Evolutionary conservation across 2,797 vertebrate genomes (phyloP), one percentile per base, ranked within the genome.

Genomic region (Pseudotriccus pelzelni): DNA sequence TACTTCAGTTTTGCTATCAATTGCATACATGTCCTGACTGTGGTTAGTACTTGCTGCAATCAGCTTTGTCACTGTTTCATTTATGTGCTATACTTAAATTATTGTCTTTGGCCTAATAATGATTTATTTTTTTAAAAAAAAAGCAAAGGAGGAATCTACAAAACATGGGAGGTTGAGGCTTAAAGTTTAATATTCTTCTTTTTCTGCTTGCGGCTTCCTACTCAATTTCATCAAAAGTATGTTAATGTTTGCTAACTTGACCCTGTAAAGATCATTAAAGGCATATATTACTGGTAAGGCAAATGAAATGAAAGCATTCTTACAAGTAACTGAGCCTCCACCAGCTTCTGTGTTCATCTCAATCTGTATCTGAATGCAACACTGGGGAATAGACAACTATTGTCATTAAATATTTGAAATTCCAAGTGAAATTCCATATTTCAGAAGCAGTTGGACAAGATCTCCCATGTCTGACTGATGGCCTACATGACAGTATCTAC

Each of bases 401-500:
- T 70, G 34, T 39, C 19, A 69, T 39, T 47, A 64, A 55, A 30
- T 47, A 55, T 80, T 66, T 87, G n/a, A 81, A 81, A 22, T 34
- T 81, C 44, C 24, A 73, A 87, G 28, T n/a, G n/a, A n/a, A n/a
- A n/a, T n/a, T n/a, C n/a, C 23, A 14, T 19, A 80, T 83, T 81
- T 79, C 56, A 76, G 30, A 63, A 89, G 44, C 46, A 75, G 43
- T 6, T 72, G 39, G 36, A 14, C 23, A 83, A 85, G 10, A 59
- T 44, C 43, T 60, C 43, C 23, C 14, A 36, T 0, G 0, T 34
- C 36, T 16, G n/a, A 49, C 23, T 39, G 36, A 58, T 6, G 43
- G 44, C 52, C 24, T 19, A 1, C 4, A 25, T 7, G 20, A 62
- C 46, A 77, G 34, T 23, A 43, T 52, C 37, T 76, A 55, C 24